Evolutionary conservation across 2,888 invertebrate species (phyloP), one percentile per base, ranked within the genome.

Genomic region (Desoria tigrina): DNA sequence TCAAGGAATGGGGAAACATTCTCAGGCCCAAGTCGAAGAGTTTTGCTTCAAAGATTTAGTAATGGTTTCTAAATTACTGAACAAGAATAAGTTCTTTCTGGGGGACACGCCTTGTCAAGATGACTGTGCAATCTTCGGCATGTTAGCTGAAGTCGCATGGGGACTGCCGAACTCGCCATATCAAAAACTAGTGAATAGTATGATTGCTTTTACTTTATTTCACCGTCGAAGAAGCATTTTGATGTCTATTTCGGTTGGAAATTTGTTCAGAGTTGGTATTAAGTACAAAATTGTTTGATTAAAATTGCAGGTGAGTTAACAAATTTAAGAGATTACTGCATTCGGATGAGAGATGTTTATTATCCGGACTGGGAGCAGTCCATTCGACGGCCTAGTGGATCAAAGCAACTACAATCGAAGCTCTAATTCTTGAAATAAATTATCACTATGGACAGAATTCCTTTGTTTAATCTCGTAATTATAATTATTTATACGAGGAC

Each of bases 41-140:
- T 55, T 76, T 32, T 66, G 71, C 21, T 32, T 11, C 7, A 61
- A 68, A 16, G 66, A 73, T 49, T 51, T 77, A 2, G 24, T 62
- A 18, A 71, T 71, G 1, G 55, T 76, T 4, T 74, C 75, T 7
- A 27, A 27, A 7, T 27, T 73, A 16, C 39, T 75, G 1, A 74
- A 73, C 18, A 68, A 68, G 16, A 74, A 68, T 14, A 69, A 69
- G 45, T 72, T 69, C 28, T 42, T 74, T 32, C 23, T 71, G 11
- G 75, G 75, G 74, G 78, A 71, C 21, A 63, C 45, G 7, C 68
- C 71, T 4, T 71, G 63, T 54, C 64, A 73, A 50, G 77, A 78
- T 11, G 81, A 81, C 69, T 80, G 80, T 72, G 77, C 79, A 1
- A 68, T 80, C 42, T 81, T 81, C 77, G 80, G 80, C 1, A 77